Percentiles rank a stretch among this genome's conserved stretches.
Evolutionary conservation across 2,797 vertebrate species (phyloP).

Genomic region (Gouania willdenowi): DNA sequence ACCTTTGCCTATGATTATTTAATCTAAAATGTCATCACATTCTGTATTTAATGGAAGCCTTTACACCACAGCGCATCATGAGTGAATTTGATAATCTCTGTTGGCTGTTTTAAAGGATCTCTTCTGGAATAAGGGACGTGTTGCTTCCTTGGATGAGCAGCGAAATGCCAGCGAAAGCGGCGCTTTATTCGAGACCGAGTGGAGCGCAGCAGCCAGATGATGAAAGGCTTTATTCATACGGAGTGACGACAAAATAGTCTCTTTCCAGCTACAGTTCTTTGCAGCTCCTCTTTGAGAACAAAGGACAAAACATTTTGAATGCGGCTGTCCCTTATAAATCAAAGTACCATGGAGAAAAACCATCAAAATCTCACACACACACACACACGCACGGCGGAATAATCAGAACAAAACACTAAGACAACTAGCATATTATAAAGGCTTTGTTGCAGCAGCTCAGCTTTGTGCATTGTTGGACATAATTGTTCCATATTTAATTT

Average conservation of each 20-base stretch:
- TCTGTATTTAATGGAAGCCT: slow-evolving; percentile 27
- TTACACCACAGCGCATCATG: slow-evolving; percentile 22
- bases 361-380: slow-evolving; percentile 49
- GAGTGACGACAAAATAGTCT: slow-evolving; percentile 72
- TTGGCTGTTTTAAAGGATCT: slow-evolving; percentile 25
- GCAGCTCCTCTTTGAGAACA: slow-evolving; percentile 55
- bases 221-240: slow-evolving; percentile 70
- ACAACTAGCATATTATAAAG: slow-evolving; percentile 23
- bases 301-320: slow-evolving; percentile 60
- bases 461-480: slow-evolving; percentile 20
- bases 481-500: slow-evolving; percentile 9
- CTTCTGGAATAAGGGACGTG: slow-evolving; percentile 33
- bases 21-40: slow-evolving; percentile 47
- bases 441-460: slow-evolving; percentile 22
- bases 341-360: slow-evolving; percentile 45
- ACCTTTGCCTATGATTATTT: slow-evolving; percentile 53
- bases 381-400: slow-evolving; percentile 55
- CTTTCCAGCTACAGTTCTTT: slow-evolving; percentile 57
- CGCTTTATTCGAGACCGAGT: slow-evolving; percentile 49
- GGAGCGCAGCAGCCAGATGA: slow-evolving; percentile 61
- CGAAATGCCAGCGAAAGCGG: slow-evolving; percentile 50
- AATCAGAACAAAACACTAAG: slow-evolving; percentile 33
- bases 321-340: slow-evolving; percentile 35
- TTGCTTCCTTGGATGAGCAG: slow-evolving; percentile 41
- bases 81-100: slow-evolving; percentile 26